Conservation (phyloP, 2,797 vertebrate genomes). For the Craterocephalus amniculus region DNA sequence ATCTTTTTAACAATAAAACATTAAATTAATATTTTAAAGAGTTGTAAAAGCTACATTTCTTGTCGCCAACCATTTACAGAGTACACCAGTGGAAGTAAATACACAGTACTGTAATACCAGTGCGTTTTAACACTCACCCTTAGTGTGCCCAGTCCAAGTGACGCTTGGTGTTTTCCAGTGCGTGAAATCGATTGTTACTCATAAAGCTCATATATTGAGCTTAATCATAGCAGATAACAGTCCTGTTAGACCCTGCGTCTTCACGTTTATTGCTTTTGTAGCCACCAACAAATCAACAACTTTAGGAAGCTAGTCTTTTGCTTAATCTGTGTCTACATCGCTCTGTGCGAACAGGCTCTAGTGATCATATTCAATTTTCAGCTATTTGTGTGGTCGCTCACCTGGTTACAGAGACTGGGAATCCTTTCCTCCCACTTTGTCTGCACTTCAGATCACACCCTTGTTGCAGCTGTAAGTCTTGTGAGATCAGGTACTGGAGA, state of each 20-base stretch:
- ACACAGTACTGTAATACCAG: neutral
- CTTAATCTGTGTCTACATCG: slow-evolving; percentile 24
- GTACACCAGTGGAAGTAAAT: neutral
- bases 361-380: slow-evolving; percentile 27
- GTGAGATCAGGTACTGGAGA: slow-evolving; percentile 8
- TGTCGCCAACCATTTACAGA: neutral
- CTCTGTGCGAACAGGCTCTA: slow-evolving; percentile 21
- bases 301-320: slow-evolving; percentile 14
- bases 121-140: slow-evolving; percentile 51
- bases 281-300: slow-evolving; percentile 1
- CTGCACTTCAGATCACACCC: slow-evolving; percentile 50
- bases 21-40: neutral
- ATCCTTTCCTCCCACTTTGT: slow-evolving; percentile 58
- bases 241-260: slow-evolving; percentile 13
- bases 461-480: slow-evolving; percentile 27
- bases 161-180: slow-evolving; percentile 22
- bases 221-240: slow-evolving; percentile 42
- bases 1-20: neutral
- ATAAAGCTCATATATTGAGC: slow-evolving; percentile 21
- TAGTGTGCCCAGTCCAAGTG: slow-evolving; percentile 7
- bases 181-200: slow-evolving; percentile 29
- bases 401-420: slow-evolving; percentile 60
- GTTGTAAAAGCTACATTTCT: neutral
- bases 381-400: slow-evolving; percentile 58
- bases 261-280: slow-evolving; percentile 13